Conservation (phyloP, 2,888 invertebrate species). For the Ctenicera cuprea region DNA sequence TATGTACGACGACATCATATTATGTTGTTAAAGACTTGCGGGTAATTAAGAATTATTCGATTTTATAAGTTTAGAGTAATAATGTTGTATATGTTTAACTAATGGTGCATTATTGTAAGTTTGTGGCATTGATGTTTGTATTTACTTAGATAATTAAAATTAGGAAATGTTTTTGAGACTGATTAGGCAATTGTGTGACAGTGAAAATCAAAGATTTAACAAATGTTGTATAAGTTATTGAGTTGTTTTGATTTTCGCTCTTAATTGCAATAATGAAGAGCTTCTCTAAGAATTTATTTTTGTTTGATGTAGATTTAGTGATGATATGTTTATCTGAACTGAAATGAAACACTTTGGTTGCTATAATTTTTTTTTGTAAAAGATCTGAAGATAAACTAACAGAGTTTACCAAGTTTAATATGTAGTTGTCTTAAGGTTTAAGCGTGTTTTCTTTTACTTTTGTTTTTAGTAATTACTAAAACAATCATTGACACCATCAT, state of each 20-base stretch:
- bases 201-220: conserved; percentile 40
- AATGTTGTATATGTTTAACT: conserved; percentile 54
- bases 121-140: conserved; percentile 57
- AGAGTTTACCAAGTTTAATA: neutral
- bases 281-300: conserved; percentile 42
- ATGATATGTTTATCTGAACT: neutral
- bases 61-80: conserved; percentile 48
- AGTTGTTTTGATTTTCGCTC: conserved; percentile 42
- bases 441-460: conserved; percentile 27
- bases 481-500: neutral
- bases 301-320: conserved; percentile 36
- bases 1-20: conserved; percentile 27
- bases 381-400: neutral
- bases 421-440: conserved; percentile 22
- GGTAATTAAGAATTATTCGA: conserved; percentile 59
- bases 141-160: conserved; percentile 31
- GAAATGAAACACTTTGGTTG: conserved; percentile 6
- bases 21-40: conserved; percentile 44
- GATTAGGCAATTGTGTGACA: conserved; percentile 40
- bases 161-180: conserved; percentile 55
- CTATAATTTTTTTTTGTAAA: neutral
- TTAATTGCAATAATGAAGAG: conserved; percentile 37
- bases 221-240: conserved; percentile 34
- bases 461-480: conserved; percentile 10
- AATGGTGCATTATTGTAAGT: conserved; percentile 57